phyloP scores from a whole-genome alignment of 2,888 invertebrate genomes.

The Tillus elongatus region DNA sequence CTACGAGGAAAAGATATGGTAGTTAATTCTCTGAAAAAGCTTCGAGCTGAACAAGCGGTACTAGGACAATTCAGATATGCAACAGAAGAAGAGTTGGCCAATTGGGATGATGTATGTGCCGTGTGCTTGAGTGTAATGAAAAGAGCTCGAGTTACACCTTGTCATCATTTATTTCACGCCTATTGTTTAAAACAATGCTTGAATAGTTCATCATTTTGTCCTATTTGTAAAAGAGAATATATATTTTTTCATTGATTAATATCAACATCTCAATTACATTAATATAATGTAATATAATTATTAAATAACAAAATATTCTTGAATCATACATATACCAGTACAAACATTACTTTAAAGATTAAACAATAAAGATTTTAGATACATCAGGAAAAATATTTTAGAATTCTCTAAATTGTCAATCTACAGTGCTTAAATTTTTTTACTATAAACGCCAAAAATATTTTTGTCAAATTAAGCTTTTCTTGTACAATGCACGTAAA shows the following conservation, averaged over 20 bases:
- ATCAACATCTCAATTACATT: neutral
- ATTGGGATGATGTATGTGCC: slow-evolving; percentile 69
- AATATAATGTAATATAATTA: slow-evolving; percentile 2
- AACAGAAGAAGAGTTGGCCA: slow-evolving; percentile 54
- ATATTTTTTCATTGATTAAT: slow-evolving; percentile 30
- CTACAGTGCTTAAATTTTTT: too few relatives aligned
- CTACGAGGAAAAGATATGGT: slow-evolving; percentile 55
- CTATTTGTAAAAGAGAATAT: slow-evolving; percentile 64
- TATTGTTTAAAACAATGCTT: slow-evolving; percentile 66
- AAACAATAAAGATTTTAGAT: too few relatives aligned
- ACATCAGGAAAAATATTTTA: too few relatives aligned
- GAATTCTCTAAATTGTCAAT: too few relatives aligned
- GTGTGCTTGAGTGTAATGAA: slow-evolving; percentile 64
- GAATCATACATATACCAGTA: too few relatives aligned
- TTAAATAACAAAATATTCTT: too few relatives aligned
- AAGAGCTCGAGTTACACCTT: slow-evolving; percentile 66
- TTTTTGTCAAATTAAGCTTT: too few relatives aligned
- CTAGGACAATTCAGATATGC: slow-evolving; percentile 57
- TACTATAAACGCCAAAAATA: too few relatives aligned
- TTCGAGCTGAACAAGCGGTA: slow-evolving; percentile 53
- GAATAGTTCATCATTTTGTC: slow-evolving; percentile 60
- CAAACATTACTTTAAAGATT: too few relatives aligned
- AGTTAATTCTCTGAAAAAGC: slow-evolving; percentile 46
- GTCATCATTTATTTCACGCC: slow-evolving; percentile 72
- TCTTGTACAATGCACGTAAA: too few relatives aligned